Conservation (phyloP, 1,140 invertebrate species). For the Physella acuta region DNA sequence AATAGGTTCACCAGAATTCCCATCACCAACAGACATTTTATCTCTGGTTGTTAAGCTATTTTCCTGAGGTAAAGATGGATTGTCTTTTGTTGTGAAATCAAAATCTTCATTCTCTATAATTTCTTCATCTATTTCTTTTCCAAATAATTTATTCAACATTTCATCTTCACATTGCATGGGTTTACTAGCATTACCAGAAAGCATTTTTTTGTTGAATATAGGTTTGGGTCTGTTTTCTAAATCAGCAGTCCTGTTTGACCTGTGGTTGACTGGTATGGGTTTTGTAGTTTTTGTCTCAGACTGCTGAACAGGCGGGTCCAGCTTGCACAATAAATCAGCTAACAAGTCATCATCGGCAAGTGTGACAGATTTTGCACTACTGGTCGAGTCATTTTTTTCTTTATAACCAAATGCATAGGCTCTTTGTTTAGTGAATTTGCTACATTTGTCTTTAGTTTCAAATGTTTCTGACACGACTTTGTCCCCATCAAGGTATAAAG, state of each 20-base stretch:
- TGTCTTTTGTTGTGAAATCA: too few species aligned
- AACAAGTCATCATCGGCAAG: constrained; percentile 15
- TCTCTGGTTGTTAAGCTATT: too few species aligned
- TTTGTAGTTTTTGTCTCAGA: neutral
- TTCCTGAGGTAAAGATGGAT: too few species aligned
- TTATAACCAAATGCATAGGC: constrained; percentile 16
- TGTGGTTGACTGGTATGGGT: neutral
- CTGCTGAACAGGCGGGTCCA: constrained; percentile 7
- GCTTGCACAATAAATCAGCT: constrained; percentile 1
- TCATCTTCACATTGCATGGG: neutral
- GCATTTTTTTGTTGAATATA: too few species aligned
- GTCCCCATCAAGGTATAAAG: too few species aligned
- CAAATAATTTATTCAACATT: constrained; percentile 15
- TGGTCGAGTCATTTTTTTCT: neutral
- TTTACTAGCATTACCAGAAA: too few species aligned
- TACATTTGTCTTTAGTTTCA: neutral
- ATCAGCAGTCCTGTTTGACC: neutral
- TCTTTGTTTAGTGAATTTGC: constrained; percentile 3
- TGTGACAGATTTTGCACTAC: neutral
- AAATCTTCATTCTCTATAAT: neutral
- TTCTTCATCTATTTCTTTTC: constrained; percentile 6
- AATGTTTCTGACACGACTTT: too few species aligned
- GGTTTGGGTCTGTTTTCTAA: too few species aligned
- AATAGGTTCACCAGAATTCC: too few species aligned
- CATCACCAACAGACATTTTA: too few species aligned